Conservation (phyloP, 2,113 vertebrate species). For the Misgurnus mizolepis region DNA sequence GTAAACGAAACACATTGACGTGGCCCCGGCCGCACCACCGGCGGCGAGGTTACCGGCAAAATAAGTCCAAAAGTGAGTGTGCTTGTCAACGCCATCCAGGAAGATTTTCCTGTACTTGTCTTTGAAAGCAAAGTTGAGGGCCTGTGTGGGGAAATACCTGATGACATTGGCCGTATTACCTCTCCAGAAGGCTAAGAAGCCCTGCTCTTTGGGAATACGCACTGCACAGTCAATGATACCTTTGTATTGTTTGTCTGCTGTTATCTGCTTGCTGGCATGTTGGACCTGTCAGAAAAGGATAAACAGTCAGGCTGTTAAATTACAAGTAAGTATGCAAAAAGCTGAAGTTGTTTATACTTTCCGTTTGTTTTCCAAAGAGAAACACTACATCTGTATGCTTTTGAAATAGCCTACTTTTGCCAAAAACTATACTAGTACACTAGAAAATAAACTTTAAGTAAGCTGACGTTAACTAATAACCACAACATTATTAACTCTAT, state of each 20-base stretch:
- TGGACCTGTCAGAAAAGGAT: constrained; percentile 74
- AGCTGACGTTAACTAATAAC: too few species aligned
- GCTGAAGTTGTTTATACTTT: too few species aligned
- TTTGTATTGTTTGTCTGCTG: constrained; percentile 84
- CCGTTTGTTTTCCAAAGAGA: background rate
- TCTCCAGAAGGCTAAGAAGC: constrained; percentile 87
- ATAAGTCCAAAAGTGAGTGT: constrained; percentile 87
- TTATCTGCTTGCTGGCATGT: constrained; percentile 89
- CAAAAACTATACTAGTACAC: too few species aligned
- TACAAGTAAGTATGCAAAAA: too few species aligned
- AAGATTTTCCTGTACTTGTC: constrained; percentile 92
- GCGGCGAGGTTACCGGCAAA: constrained; percentile 89
- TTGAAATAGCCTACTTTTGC: too few species aligned
- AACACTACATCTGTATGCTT: too few species aligned
- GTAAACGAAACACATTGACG: constrained; percentile 87
- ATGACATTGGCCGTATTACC: constrained; percentile 91
- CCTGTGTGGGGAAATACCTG: constrained; percentile 89
- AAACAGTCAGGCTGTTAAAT: too few species aligned
- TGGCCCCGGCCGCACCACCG: constrained; percentile 83
- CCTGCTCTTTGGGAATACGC: constrained; percentile 88
- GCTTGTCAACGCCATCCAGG: constrained; percentile 85
- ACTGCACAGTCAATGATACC: constrained; percentile 86
- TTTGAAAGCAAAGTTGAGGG: constrained; percentile 92
- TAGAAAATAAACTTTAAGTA: too few species aligned
- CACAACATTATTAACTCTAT: too few species aligned